Evolutionary conservation across 2,888 invertebrate genomes (phyloP).

Genomic region (Lasioglossum malachurum): DNA sequence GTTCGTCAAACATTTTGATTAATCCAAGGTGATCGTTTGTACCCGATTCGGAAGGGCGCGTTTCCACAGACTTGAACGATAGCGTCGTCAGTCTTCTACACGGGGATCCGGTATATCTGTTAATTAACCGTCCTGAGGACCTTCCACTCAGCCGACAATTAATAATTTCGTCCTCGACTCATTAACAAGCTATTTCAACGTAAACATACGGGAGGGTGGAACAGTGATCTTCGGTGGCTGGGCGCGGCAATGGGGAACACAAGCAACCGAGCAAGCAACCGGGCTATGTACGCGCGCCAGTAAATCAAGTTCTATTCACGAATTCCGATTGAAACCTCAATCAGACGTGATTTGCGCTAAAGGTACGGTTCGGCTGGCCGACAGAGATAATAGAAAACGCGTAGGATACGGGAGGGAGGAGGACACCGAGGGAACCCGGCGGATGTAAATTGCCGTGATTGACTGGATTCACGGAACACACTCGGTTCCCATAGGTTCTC

Average conservation of each 20-base stretch:
- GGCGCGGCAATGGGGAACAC: conserved; percentile 19
- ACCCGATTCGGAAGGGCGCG: no score
- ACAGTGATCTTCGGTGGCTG: conserved; percentile 38
- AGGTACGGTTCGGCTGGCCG: conserved; percentile 70
- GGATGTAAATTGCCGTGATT: conserved; percentile 79
- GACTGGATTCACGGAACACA: conserved; percentile 74
- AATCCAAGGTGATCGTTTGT: no score
- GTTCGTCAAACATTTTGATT: no score
- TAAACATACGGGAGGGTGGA: background rate
- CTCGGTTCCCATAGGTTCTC: conserved; percentile 60
- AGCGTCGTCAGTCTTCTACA: background rate
- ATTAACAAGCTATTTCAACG: conserved; percentile 42
- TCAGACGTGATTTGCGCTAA: conserved; percentile 80
- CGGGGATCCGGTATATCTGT: background rate
- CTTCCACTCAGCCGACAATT: conserved; percentile 8
- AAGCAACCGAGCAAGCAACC: conserved; percentile 30
- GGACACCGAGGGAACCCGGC: conserved; percentile 23
- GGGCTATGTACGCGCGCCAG: conserved; percentile 57
- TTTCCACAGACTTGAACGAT: no score
- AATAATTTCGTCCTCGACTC: conserved; percentile 48
- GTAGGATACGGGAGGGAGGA: conserved; percentile 28
- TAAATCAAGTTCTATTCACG: conserved; percentile 82
- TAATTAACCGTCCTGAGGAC: background rate
- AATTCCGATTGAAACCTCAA: conserved; percentile 79
- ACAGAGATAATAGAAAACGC: conserved; percentile 67